Percentiles rank a stretch among this genome's conserved stretches.
These are phyloP conservation scores for Mellilla xanthometata DNA, from an alignment of 2,888 invertebrate genomes.

Conservation along the genomic window DNA sequence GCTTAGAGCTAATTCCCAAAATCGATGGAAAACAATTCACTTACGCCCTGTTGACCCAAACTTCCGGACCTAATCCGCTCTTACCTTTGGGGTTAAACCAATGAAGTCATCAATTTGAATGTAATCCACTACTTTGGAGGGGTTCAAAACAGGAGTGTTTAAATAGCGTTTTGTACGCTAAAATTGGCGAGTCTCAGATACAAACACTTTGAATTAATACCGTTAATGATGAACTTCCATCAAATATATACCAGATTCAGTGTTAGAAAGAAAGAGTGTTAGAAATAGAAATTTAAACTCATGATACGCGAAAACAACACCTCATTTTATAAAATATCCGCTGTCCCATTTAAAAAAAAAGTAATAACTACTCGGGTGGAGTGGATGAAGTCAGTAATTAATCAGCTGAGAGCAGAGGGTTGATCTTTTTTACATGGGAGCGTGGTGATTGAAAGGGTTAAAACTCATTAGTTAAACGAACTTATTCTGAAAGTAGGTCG, in stretches of 20 bases:
- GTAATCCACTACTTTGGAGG: slow-evolving; percentile 50
- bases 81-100: slow-evolving; percentile 65
- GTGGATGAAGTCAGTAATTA: slow-evolving; percentile 61
- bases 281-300: not conserved
- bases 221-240: too few species aligned
- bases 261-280: too few species aligned
- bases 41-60: slow-evolving; percentile 57
- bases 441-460: slow-evolving; percentile 66
- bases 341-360: slow-evolving; percentile 15
- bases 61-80: slow-evolving; percentile 60
- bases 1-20: slow-evolving; percentile 32
- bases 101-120: slow-evolving; percentile 74
- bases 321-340: slow-evolving; percentile 17
- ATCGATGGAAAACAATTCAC: slow-evolving; percentile 58
- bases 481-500: slow-evolving; percentile 47
- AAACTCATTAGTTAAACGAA: slow-evolving; percentile 60
- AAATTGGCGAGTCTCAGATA: too few species aligned
- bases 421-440: slow-evolving; percentile 68
- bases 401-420: slow-evolving; percentile 67
- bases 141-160: too few species aligned
- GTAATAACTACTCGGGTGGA: slow-evolving; percentile 9
- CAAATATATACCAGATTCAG: too few species aligned
- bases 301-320: not conserved
- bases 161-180: not conserved
- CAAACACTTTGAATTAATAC: too few species aligned